A percentile compares a stretch with the other conserved stretches of the same genome.
These are phyloP conservation scores for Allolobophora icterica DNA, from an alignment of 2,888 invertebrate genomes.

Conservation along the genomic window DNA sequence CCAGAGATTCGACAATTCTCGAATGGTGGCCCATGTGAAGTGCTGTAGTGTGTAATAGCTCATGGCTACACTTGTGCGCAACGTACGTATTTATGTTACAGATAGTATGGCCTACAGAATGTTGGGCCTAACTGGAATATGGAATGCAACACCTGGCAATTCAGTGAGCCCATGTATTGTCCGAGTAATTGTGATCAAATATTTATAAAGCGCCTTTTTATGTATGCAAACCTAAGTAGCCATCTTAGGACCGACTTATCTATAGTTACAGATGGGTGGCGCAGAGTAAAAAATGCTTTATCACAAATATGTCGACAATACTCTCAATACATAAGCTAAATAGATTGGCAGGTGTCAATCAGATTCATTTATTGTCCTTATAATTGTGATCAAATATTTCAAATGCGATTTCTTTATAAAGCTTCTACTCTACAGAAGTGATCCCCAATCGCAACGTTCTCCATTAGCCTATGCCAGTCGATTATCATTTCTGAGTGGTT, in stretches of 20 bases:
- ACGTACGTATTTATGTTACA: background rate
- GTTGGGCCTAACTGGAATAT: background rate
- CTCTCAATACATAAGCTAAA: too few species aligned
- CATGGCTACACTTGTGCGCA: background rate
- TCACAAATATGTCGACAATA: too few species aligned
- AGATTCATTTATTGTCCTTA: too few species aligned
- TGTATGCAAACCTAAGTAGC: too few species aligned
- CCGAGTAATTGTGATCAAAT: too few species aligned
- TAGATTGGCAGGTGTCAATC: too few species aligned
- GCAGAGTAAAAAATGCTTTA: too few species aligned
- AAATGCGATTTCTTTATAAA: background rate
- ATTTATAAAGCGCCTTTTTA: too few species aligned
- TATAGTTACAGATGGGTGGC: too few species aligned
- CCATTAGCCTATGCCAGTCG: background rate
- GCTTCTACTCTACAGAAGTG: background rate
- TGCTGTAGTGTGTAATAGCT: background rate
- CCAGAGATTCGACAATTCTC: background rate
- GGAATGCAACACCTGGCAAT: slow-evolving; percentile 5
- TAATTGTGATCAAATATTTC: too few species aligned
- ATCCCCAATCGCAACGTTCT: background rate
- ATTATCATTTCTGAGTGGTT: background rate
- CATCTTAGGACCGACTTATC: too few species aligned
- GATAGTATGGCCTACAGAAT: background rate
- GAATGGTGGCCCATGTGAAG: background rate
- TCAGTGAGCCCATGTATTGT: background rate